phyloP scores from a whole-genome alignment of 2,797 vertebrate species.

The Gallirallus australis region DNA sequence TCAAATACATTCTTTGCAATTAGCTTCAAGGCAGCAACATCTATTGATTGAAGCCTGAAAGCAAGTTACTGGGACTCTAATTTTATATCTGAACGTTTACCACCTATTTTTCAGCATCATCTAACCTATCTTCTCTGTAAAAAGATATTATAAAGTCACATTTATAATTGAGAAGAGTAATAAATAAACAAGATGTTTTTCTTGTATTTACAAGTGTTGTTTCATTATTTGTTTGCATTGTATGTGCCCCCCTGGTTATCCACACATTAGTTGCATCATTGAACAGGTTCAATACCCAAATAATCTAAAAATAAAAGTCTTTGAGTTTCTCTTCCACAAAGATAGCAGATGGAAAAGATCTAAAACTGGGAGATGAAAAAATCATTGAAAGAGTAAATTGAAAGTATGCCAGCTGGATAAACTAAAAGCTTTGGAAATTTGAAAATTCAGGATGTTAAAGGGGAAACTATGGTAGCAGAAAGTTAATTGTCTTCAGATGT shows the following conservation, averaged over 20 bases:
- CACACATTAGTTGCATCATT: neutral
- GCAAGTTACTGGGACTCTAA: neutral
- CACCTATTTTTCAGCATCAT: neutral
- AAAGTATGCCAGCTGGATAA: conserved; percentile 22
- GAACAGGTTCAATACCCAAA: neutral
- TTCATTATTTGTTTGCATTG: neutral
- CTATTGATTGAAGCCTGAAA: neutral
- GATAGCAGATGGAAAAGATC: neutral
- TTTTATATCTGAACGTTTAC: neutral
- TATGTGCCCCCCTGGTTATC: neutral
- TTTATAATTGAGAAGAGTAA: neutral
- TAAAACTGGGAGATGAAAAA: neutral
- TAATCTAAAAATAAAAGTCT: neutral
- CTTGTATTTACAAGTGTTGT: neutral
- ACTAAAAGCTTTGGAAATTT: conserved; percentile 26
- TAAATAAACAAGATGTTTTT: neutral
- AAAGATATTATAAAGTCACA: neutral
- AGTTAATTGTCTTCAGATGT: conserved; percentile 54
- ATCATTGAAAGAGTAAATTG: neutral
- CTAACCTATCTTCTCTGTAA: neutral
- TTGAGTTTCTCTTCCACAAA: neutral
- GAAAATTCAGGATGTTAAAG: conserved; percentile 44
- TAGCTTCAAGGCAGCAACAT: neutral
- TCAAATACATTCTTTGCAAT: neutral
- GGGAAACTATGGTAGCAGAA: conserved; percentile 38